phyloP scores from a whole-genome alignment of 2,113 vertebrate genomes.

The Muntiacus muntjak region DNA sequence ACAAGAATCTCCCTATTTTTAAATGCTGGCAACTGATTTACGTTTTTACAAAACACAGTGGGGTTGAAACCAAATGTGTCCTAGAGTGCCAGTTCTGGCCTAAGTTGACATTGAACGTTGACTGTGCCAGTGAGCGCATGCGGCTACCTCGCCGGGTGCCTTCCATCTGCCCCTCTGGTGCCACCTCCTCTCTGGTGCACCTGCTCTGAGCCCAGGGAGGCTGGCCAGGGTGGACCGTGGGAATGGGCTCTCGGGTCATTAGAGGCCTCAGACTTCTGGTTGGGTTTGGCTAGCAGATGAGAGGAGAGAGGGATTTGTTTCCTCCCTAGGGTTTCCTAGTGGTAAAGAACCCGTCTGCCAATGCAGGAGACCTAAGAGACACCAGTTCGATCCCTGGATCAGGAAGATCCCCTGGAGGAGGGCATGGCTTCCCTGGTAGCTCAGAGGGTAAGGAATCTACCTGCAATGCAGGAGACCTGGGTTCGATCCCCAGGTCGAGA shows the following conservation, averaged over 20 bases:
- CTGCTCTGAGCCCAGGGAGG: background rate
- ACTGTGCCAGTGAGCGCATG: background rate
- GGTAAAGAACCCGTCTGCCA: background rate
- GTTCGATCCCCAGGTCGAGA: background rate
- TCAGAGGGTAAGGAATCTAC: background rate
- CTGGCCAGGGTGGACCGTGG: fast-evolving
- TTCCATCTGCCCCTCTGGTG: background rate
- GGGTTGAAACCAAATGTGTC: background rate
- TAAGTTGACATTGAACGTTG: background rate
- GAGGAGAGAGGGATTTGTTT: background rate
- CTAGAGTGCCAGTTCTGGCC: background rate
- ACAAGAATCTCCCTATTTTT: background rate
- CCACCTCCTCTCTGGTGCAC: background rate
- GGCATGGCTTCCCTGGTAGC: background rate
- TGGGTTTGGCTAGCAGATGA: background rate
- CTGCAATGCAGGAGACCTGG: background rate
- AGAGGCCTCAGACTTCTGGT: background rate
- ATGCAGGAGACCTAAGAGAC: background rate
- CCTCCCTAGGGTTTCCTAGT: background rate
- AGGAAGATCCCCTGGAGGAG: background rate
- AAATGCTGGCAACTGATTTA: background rate
- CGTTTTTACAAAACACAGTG: background rate
- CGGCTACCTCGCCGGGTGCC: fast-evolving
- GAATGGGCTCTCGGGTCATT: background rate
- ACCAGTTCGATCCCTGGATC: background rate